phyloP scores from a whole-genome alignment of 2,797 vertebrate genomes.

The Hypotaenidia philippensis region DNA sequence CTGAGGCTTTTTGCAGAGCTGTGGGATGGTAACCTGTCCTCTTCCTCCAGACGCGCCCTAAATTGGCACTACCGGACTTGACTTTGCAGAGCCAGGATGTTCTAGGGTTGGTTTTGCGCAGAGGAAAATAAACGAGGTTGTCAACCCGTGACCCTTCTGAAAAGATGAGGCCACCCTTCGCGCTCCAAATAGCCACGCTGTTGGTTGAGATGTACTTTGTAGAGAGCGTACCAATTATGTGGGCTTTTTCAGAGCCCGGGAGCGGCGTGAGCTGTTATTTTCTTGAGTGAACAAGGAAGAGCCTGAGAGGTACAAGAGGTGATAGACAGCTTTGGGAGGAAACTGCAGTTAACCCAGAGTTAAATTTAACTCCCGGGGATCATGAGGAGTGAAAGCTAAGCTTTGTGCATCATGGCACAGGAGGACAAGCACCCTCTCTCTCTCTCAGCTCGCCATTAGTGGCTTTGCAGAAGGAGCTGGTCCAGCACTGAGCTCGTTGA shows the following conservation, averaged over 20 bases:
- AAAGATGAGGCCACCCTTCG: neutral
- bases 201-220: conserved; percentile 5
- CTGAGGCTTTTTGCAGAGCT: neutral
- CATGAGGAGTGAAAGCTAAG: neutral
- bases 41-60: neutral
- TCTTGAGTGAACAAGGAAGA: neutral
- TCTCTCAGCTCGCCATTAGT: accelerated
- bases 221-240: neutral
- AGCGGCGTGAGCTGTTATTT: neutral
- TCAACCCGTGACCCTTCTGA: neutral
- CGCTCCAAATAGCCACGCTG: neutral
- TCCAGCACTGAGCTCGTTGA: neutral
- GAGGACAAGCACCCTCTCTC: neutral
- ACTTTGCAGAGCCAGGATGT: neutral
- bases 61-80: neutral
- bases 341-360: neutral
- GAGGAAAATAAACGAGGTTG: neutral
- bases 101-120: no score
- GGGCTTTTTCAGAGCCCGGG: neutral
- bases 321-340: neutral
- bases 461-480: neutral
- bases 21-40: neutral
- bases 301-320: neutral
- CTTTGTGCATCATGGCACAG: accelerated
- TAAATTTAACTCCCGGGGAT: neutral